Evolutionary conservation across 2,113 vertebrate species (phyloP), one percentile per base, ranked within the genome.

Genomic region (Egretta garzetta): DNA sequence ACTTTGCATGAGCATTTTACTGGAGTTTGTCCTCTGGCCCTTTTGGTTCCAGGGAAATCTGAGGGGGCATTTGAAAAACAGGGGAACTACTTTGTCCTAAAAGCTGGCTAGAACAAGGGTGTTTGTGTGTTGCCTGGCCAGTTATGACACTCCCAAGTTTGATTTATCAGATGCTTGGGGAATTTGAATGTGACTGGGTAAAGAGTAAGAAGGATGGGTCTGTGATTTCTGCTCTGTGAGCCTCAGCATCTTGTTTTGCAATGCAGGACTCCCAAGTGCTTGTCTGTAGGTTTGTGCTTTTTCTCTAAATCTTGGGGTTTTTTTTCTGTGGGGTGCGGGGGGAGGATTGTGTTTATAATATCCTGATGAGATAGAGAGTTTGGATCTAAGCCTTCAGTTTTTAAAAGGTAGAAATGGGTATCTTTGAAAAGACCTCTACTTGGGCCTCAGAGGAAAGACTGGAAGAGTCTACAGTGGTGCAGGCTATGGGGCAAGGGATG

Each of bases 201-300:
- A 67, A 45, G 56, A 63, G 11, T 12, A n/a, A 20, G 27, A 35
- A 35, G 53, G 14, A 5, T 37, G 28, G 18, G 7, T 59, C 45
- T 84, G 16, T 73, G 1, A 15, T 26, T 79, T 8, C 9, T 59
- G 33, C 41, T 4, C 12, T n/a, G 14, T 53, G 71, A 63, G 27
- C 27, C 28, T 83, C 58, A 13, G 63, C 21, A 73, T n/a, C 9
- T 49, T 10, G 23, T 30, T 74, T 32, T 43, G 26, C 23, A 30
- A 0, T 0, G 0, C 1, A 6, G 55, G n/a, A 66, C 17, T 15
- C 26, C 4, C 3, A 7, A 8, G 15, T 74, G 13, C 26, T 60
- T 15, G 16, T 19, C 23, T 35, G 8, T 19, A 47, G 45, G 9
- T 50, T 86, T n/a, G 50, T 21, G 56, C 19, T 45, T 75, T 39